These are phyloP conservation scores for Fragum whitleyi DNA, from an alignment of 2,888 invertebrate genomes.

Conservation along the genomic window DNA sequence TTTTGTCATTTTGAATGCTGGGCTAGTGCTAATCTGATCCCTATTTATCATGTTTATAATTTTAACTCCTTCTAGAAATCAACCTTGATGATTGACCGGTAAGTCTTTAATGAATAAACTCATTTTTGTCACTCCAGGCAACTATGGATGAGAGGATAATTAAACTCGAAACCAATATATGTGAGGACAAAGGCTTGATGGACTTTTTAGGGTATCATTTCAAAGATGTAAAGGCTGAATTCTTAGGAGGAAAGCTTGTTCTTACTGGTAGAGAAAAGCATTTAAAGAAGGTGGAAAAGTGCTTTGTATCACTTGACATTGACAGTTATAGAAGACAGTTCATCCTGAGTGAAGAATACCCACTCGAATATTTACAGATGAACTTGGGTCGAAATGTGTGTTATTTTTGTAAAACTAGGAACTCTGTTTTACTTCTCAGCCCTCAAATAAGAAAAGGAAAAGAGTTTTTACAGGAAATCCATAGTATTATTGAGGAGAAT, in stretches of 20 bases:
- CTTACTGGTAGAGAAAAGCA: not conserved
- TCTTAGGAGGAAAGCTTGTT: not conserved
- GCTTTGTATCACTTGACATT: not conserved
- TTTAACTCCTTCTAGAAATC: too few relatives aligned
- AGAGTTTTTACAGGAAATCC: not conserved
- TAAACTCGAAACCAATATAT: not conserved
- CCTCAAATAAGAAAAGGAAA: not conserved
- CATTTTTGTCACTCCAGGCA: too few relatives aligned
- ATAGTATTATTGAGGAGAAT: not conserved
- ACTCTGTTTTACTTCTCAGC: not conserved
- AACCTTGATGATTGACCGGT: too few relatives aligned
- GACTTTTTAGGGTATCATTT: not conserved
- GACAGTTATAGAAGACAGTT: slow-evolving; percentile 1
- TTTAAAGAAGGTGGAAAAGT: not conserved
- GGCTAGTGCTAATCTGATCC: too few relatives aligned
- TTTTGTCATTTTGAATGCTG: too few relatives aligned
- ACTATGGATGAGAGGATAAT: too few relatives aligned
- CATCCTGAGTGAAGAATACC: not conserved
- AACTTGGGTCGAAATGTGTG: not conserved
- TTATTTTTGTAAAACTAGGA: not conserved
- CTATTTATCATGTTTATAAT: too few relatives aligned
- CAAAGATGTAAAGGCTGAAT: not conserved
- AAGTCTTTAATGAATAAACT: too few relatives aligned
- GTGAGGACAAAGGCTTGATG: not conserved
- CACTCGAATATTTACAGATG: not conserved